These are phyloP conservation scores for Odontomachus brunneus DNA, from an alignment of 1,140 invertebrate species.

Conservation along the genomic window DNA sequence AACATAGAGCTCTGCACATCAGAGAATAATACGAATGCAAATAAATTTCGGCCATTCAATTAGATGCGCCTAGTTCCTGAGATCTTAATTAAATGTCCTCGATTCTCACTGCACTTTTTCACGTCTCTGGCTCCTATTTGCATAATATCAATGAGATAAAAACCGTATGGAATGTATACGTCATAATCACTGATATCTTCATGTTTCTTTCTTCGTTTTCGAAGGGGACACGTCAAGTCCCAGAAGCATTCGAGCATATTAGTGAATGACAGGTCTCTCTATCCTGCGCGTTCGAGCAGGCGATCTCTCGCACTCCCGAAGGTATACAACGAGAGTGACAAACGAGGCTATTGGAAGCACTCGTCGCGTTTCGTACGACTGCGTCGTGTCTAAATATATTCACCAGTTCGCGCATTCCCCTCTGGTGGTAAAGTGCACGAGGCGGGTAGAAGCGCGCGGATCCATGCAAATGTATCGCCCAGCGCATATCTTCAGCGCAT, in stretches of 20 bases:
- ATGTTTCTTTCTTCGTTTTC: constrained; percentile 1
- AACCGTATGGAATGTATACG: neutral
- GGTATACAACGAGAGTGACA: constrained; percentile 60
- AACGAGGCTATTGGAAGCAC: constrained; percentile 60
- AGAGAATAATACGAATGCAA: too few relatives aligned
- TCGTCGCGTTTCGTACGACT: constrained; percentile 56
- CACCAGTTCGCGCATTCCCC: constrained; percentile 25
- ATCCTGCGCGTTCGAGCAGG: neutral
- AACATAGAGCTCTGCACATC: neutral
- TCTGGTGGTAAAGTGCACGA: neutral
- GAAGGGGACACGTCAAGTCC: constrained; percentile 4
- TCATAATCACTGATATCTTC: constrained; percentile 4
- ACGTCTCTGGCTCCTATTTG: neutral
- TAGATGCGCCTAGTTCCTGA: too few relatives aligned
- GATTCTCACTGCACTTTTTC: neutral
- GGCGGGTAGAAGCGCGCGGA: neutral
- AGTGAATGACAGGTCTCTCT: constrained; percentile 39
- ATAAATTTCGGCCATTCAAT: too few relatives aligned
- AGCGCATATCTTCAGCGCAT: constrained; percentile 20
- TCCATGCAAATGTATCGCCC: constrained; percentile 46
- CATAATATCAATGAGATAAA: neutral
- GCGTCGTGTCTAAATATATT: constrained; percentile 64
- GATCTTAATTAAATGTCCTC: neutral
- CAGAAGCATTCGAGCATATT: constrained; percentile 35
- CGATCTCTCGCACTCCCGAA: constrained; percentile 32